A percentile compares a stretch with the other conserved stretches of the same genome.
These are phyloP conservation scores for Hestina assimilis DNA, from an alignment of 1,140 invertebrate genomes.

Conservation along the genomic window DNA sequence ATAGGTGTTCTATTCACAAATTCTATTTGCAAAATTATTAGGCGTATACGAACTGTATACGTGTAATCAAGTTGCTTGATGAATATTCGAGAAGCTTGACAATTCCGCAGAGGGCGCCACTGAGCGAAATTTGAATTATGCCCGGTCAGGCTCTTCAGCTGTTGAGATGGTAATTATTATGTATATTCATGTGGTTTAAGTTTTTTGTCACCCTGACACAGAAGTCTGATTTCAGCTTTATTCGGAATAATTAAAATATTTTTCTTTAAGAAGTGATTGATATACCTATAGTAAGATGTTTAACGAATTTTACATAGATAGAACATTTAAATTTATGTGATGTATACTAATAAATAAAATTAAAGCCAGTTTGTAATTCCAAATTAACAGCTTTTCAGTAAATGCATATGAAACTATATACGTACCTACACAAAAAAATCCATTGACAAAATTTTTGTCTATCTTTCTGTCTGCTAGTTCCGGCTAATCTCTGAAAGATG, in stretches of 20 bases:
- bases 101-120: constrained; percentile 39
- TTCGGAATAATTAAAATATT: not conserved
- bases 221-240: not conserved
- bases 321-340: too few relatives aligned
- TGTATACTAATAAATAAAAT: too few relatives aligned
- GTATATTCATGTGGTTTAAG: constrained; percentile 18
- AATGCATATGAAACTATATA: too few relatives aligned
- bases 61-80: constrained; percentile 43
- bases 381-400: too few relatives aligned
- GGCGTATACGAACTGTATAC: constrained; percentile 17
- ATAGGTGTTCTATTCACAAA: constrained; percentile 21
- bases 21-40: constrained; percentile 27
- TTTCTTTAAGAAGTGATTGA: too few relatives aligned
- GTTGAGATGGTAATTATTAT: constrained; percentile 26
- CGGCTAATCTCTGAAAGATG: too few relatives aligned
- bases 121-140: constrained; percentile 51
- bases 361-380: too few relatives aligned
- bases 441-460: too few relatives aligned
- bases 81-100: constrained; percentile 48
- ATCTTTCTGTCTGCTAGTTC: too few relatives aligned
- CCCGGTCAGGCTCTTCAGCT: constrained; percentile 38
- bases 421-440: too few relatives aligned
- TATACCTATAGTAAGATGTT: too few relatives aligned
- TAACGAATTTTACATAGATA: too few relatives aligned
- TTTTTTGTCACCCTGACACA: constrained; percentile 7